These are phyloP conservation scores for Dryomyza anilis DNA, from an alignment of 2,888 invertebrate genomes.

Conservation along the genomic window DNA sequence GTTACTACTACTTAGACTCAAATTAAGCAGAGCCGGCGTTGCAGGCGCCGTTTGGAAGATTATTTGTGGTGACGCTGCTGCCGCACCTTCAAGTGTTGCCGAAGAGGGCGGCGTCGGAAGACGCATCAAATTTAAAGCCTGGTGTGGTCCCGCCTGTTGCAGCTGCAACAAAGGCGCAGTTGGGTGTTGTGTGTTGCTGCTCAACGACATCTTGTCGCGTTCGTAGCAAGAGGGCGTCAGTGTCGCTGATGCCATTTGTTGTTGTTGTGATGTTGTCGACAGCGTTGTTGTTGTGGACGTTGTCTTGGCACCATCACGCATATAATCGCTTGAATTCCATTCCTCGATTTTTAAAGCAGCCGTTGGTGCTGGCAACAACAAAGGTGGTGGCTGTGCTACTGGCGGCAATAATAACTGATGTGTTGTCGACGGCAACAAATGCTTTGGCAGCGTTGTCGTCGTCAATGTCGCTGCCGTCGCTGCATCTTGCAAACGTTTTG, in stretches of 20 bases:
- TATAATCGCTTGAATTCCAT: conserved; percentile 59
- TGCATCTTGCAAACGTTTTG: conserved; percentile 23
- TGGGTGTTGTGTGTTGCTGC: no score
- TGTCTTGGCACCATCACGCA: conserved; percentile 43
- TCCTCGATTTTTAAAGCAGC: conserved; percentile 75
- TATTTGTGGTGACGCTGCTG: conserved; percentile 42
- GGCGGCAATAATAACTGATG: no score
- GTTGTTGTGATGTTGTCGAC: conserved; percentile 20
- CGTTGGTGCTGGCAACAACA: conserved; percentile 46
- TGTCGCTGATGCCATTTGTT: background rate
- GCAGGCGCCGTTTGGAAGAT: conserved; percentile 42
- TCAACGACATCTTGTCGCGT: conserved; percentile 18
- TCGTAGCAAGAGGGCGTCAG: background rate
- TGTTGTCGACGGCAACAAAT: no score
- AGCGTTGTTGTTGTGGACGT: conserved; percentile 32
- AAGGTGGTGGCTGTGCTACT: conserved; percentile 34
- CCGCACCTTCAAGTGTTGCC: conserved; percentile 49
- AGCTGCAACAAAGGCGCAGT: conserved; percentile 37
- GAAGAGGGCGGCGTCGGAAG: conserved; percentile 54
- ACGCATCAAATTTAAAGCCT: conserved; percentile 53
- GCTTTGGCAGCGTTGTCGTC: conserved; percentile 32
- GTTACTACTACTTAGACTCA: conserved; percentile 33
- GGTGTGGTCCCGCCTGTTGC: conserved; percentile 39
- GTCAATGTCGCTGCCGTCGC: no score
- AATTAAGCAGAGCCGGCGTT: conserved; percentile 39